Percentiles rank a stretch among this genome's conserved stretches.
Evolutionary conservation across 2,113 vertebrate species (phyloP).

Genomic region (Sapajus apella): DNA sequence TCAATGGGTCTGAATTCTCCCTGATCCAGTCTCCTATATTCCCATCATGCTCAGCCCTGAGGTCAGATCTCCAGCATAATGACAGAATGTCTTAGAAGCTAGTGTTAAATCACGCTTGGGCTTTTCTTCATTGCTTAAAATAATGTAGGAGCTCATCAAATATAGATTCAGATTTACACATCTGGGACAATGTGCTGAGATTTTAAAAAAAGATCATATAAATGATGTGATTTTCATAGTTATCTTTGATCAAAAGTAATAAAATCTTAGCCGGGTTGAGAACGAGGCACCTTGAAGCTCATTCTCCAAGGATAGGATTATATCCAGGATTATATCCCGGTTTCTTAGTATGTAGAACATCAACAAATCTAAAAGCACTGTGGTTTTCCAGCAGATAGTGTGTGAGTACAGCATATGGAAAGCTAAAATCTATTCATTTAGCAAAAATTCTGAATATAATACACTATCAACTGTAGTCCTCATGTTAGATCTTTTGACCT

Average conservation of each 20-base stretch:
- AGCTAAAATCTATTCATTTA: neutral
- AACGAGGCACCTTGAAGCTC: neutral
- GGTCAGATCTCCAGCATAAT: neutral
- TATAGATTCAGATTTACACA: conserved; percentile 57
- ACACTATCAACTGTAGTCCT: neutral
- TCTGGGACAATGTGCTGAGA: conserved; percentile 28
- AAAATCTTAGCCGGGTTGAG: neutral
- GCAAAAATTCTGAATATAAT: neutral
- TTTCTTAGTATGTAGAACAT: neutral
- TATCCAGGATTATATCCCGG: neutral
- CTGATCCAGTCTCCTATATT: neutral
- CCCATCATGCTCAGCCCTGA: neutral
- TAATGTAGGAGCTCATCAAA: conserved; percentile 56
- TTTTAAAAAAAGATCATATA: conserved; percentile 33
- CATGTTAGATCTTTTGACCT: neutral
- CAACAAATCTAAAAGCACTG: neutral
- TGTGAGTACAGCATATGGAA: neutral
- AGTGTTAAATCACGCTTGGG: neutral
- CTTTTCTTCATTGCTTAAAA: conserved; percentile 49
- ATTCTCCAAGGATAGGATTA: neutral
- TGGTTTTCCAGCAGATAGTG: neutral
- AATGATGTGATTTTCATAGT: neutral
- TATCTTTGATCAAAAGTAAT: conserved; percentile 43
- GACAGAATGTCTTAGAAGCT: neutral
- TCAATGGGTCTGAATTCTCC: neutral